These are phyloP conservation scores for Andrena flavipes DNA, from an alignment of 2,888 invertebrate species.

Conservation along the genomic window DNA sequence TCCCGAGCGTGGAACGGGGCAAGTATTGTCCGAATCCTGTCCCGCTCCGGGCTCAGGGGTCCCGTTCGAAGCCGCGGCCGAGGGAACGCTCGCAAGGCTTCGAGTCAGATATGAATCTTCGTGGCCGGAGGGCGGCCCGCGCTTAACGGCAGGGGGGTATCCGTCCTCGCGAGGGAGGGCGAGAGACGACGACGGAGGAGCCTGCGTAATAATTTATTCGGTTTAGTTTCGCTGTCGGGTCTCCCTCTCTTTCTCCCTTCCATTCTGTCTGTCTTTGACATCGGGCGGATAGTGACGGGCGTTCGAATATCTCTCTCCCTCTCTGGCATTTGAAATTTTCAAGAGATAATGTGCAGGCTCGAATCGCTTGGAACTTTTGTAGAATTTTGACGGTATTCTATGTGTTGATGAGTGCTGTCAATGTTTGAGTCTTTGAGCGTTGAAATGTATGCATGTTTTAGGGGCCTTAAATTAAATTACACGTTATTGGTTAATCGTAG, in stretches of 20 bases:
- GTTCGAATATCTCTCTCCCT: background rate
- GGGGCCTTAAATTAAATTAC: no score
- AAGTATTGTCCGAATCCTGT: conserved; percentile 79
- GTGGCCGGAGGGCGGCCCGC: conserved; percentile 73
- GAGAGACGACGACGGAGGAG: conserved; percentile 60
- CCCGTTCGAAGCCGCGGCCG: conserved; percentile 80
- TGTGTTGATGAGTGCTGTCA: no score
- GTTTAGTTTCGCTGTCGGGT: conserved; percentile 77
- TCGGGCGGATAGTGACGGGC: conserved; percentile 15
- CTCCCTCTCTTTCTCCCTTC: conserved; percentile 14
- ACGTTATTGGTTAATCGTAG: no score
- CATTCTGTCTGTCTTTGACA: conserved; percentile 54
- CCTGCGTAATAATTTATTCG: conserved; percentile 82
- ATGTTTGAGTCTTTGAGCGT: no score
- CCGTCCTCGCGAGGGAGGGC: conserved; percentile 46
- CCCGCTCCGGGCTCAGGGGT: conserved; percentile 84
- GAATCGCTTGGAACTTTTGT: no score
- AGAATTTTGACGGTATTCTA: no score
- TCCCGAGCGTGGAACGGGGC: conserved; percentile 61
- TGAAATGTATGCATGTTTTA: no score
- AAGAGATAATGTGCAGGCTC: background rate
- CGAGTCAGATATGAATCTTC: conserved; percentile 81
- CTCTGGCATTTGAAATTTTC: background rate
- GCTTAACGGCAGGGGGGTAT: conserved; percentile 72
- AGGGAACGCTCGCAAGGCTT: conserved; percentile 73